Conservation (phyloP, 2,113 vertebrate genomes). For the Malurus alboscapulatus region DNA sequence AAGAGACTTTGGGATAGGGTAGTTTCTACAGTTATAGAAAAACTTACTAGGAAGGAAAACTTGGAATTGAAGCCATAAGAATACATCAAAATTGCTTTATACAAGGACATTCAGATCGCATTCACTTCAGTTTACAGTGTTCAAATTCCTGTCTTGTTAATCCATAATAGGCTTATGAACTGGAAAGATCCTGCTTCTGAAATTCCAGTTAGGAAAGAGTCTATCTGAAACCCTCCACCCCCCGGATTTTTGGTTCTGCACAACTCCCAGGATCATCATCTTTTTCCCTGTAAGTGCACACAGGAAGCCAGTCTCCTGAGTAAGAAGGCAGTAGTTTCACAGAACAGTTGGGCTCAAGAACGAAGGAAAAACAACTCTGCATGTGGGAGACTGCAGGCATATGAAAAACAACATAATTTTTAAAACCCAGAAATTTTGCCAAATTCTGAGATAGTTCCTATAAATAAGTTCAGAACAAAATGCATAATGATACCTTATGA, state of each 20-base stretch:
- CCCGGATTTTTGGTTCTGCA: neutral
- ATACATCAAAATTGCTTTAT: neutral
- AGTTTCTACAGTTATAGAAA: neutral
- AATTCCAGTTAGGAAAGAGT: neutral
- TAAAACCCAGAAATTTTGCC: neutral
- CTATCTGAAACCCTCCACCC: neutral
- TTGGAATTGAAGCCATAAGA: neutral
- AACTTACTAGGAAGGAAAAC: neutral
- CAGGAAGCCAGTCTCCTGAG: neutral
- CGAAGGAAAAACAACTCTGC: neutral
- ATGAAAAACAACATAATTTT: constrained; percentile 28
- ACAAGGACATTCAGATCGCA: neutral
- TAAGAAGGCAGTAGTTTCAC: constrained; percentile 31
- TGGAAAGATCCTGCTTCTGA: neutral
- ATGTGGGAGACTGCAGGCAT: constrained; percentile 36
- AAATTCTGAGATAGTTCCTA: constrained; percentile 3
- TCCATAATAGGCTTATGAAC: neutral
- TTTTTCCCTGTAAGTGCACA: neutral
- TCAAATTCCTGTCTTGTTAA: neutral
- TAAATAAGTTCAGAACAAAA: constrained; percentile 31
- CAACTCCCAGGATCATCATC: neutral
- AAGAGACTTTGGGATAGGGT: neutral
- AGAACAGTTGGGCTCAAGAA: constrained; percentile 43
- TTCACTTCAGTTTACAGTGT: neutral
- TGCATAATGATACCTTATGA: neutral